Conservation (phyloP, 2,113 vertebrate genomes). For the Urocitellus parryii region DNA sequence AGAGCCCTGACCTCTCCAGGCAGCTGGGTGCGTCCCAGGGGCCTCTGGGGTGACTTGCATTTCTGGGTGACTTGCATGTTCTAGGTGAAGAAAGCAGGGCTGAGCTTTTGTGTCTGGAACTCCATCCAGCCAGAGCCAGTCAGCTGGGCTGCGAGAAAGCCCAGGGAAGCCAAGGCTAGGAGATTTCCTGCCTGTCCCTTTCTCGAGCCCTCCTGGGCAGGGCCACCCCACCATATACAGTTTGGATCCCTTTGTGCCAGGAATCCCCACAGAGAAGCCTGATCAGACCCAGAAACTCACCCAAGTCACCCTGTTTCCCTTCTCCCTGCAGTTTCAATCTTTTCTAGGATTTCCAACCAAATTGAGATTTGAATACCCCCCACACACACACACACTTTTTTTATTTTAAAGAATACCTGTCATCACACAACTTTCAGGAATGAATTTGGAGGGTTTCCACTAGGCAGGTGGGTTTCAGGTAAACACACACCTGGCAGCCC, state of each 20-base stretch:
- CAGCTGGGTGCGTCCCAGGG: background rate
- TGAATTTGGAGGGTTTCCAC: background rate
- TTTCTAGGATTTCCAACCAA: background rate
- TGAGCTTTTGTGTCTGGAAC: background rate
- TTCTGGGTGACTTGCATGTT: background rate
- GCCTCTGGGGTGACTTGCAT: background rate
- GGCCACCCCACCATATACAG: background rate
- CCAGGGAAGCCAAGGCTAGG: background rate
- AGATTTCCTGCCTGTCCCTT: background rate
- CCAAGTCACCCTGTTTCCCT: background rate
- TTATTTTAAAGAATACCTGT: background rate
- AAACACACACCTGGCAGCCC: background rate
- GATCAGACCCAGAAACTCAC: background rate
- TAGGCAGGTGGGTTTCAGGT: background rate
- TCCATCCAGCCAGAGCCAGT: background rate
- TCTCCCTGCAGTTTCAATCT: background rate
- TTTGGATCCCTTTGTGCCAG: too few relatives aligned
- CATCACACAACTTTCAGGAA: background rate
- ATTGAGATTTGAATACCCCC: background rate
- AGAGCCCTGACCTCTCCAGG: background rate
- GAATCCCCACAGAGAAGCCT: background rate
- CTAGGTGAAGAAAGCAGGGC: background rate
- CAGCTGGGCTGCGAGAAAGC: background rate
- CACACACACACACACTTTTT: background rate
- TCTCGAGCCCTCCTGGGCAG: background rate